Evolutionary conservation across 2,888 invertebrate genomes (phyloP).

Genomic region (Drosophila rubida): DNA sequence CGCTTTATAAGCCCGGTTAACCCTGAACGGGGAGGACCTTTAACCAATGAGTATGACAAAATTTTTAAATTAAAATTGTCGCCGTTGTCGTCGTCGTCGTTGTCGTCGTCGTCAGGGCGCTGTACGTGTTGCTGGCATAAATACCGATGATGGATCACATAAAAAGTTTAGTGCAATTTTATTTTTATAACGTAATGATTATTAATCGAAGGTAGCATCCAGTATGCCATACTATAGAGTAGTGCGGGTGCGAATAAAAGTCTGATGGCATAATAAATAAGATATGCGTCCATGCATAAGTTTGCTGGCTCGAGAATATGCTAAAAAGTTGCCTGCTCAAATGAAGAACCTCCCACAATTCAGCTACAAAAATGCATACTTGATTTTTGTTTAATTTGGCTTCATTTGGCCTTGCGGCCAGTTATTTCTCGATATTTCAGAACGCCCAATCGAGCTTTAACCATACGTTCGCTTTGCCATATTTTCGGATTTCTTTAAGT

Average conservation of each 20-base stretch:
- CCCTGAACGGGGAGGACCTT: conserved; percentile 29
- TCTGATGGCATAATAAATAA: conserved; percentile 9
- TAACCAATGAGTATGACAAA: conserved; percentile 68
- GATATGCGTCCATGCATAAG: conserved; percentile 10
- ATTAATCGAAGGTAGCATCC: conserved; percentile 48
- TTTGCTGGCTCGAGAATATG: conserved; percentile 6
- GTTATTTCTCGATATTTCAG: neutral
- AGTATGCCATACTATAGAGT: conserved; percentile 1
- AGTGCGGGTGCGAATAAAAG: conserved; percentile 17
- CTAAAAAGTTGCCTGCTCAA: conserved; percentile 4
- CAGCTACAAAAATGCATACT: neutral
- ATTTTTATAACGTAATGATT: conserved; percentile 72
- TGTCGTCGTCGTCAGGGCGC: conserved; percentile 27
- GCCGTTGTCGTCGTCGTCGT: neutral
- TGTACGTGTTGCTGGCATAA: conserved; percentile 27
- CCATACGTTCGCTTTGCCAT: neutral
- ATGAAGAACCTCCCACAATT: neutral
- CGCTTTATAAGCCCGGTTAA: conserved; percentile 67
- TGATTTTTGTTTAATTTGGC: neutral
- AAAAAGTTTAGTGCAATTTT: conserved; percentile 72
- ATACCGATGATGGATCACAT: conserved; percentile 75
- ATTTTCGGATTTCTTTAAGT: conserved; percentile 2
- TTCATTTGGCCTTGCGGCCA: neutral
- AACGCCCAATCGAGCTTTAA: too few species aligned
- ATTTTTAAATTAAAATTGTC: conserved; percentile 77